These are phyloP conservation scores for Sinodicranocentrus sp. DNA, from an alignment of 2,888 invertebrate species.

Conservation along the genomic window DNA sequence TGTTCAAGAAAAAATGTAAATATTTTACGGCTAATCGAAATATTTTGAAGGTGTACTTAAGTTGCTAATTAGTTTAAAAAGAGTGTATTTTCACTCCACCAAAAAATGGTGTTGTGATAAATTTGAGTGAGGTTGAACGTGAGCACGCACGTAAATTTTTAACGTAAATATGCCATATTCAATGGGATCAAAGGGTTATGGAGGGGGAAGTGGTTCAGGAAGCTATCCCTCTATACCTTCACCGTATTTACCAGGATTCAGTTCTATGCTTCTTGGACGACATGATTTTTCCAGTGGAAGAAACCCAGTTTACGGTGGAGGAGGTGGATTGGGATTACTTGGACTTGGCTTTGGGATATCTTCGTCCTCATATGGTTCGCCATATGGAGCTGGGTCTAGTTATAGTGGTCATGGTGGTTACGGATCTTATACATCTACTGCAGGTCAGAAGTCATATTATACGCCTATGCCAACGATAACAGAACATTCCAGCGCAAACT, in stretches of 20 bases:
- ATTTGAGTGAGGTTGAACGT: too few species aligned
- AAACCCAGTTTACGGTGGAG: slow-evolving; percentile 46
- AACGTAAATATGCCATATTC: slow-evolving; percentile 53
- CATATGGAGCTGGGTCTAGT: slow-evolving; percentile 41
- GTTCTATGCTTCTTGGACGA: slow-evolving; percentile 59
- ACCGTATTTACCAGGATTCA: slow-evolving; percentile 57
- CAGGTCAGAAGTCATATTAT: slow-evolving; percentile 50
- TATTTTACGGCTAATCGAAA: too few species aligned
- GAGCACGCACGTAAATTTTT: too few species aligned
- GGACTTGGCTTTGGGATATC: slow-evolving; percentile 41
- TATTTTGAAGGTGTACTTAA: too few species aligned
- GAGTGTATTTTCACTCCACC: too few species aligned
- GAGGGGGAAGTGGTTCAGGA: slow-evolving; percentile 37
- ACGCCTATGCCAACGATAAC: slow-evolving; percentile 69
- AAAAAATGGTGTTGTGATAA: too few species aligned
- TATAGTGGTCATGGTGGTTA: slow-evolving; percentile 44
- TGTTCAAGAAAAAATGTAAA: too few species aligned
- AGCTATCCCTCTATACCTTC: slow-evolving; percentile 44
- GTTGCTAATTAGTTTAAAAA: too few species aligned
- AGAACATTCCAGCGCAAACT: slow-evolving; percentile 71
- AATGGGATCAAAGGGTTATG: slow-evolving; percentile 48
- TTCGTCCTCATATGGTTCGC: slow-evolving; percentile 36
- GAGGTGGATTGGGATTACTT: slow-evolving; percentile 35
- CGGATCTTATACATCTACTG: slow-evolving; percentile 47
- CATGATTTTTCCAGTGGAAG: slow-evolving; percentile 50